Conservation (phyloP, 1,140 invertebrate species). For the Eupeodes corollae region DNA sequence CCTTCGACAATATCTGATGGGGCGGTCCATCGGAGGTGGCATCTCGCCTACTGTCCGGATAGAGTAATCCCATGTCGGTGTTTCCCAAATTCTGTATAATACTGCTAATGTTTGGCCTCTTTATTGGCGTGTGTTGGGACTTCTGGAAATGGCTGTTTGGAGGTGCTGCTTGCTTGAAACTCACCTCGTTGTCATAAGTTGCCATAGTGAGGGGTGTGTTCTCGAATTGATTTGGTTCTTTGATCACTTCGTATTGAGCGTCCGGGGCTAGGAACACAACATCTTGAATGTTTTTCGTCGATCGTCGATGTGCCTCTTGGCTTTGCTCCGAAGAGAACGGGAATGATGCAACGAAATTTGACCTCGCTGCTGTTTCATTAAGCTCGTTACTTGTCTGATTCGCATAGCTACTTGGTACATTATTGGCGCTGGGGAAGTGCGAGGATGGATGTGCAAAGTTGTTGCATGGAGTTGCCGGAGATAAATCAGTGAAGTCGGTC, state of each 20-base stretch:
- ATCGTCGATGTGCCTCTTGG: constrained; percentile 32
- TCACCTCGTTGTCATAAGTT: constrained; percentile 6
- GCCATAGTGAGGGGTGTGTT: constrained; percentile 5
- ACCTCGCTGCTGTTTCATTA: constrained; percentile 11
- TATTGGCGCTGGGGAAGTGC: not conserved
- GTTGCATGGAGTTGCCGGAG: constrained; percentile 31
- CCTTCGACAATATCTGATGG: no score
- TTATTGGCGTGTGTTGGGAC: constrained; percentile 11
- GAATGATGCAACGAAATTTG: constrained; percentile 30
- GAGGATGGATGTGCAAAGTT: not conserved
- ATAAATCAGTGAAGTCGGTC: constrained; percentile 36
- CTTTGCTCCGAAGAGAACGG: constrained; percentile 35
- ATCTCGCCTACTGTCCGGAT: constrained; percentile 7
- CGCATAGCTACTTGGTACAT: not conserved
- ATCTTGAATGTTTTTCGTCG: constrained; percentile 34
- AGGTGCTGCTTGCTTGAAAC: not conserved
- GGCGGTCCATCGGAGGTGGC: no score
- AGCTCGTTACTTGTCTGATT: constrained; percentile 5
- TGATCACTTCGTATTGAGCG: constrained; percentile 50
- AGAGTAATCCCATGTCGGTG: constrained; percentile 30
- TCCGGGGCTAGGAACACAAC: constrained; percentile 44
- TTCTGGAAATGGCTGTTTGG: constrained; percentile 17
- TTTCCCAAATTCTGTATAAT: constrained; percentile 36
- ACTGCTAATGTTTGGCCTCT: constrained; percentile 32
- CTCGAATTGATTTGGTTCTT: constrained; percentile 6